Conservation (phyloP, 1,140 invertebrate species). For the Homarus americanus region DNA sequence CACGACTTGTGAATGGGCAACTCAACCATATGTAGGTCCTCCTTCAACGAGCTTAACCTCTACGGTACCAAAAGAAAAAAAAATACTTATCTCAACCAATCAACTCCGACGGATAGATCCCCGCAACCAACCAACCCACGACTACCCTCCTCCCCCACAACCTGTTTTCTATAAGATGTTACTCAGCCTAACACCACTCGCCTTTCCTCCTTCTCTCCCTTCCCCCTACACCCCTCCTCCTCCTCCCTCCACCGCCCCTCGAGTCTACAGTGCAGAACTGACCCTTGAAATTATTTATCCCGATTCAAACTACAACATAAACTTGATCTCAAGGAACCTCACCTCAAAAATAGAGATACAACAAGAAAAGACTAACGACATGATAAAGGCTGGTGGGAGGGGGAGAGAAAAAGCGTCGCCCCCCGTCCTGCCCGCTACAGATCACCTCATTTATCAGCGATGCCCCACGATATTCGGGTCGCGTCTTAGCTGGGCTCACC, state of each 20-base stretch:
- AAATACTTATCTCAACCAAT: no score
- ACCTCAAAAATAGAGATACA: neutral
- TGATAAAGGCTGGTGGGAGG: neutral
- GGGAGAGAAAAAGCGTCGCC: neutral
- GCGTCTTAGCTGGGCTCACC: neutral
- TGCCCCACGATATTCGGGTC: neutral
- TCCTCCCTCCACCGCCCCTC: no score
- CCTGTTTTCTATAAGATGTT: no score
- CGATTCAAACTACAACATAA: neutral
- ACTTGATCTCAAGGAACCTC: neutral
- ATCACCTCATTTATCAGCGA: conserved; percentile 11
- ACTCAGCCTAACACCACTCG: no score
- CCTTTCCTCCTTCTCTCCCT: no score
- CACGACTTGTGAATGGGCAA: neutral
- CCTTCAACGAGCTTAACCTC: neutral
- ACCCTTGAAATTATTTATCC: neutral
- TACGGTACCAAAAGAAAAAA: neutral
- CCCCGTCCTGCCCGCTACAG: neutral
- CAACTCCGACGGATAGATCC: no score
- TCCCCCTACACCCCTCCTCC: no score
- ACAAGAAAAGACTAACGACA: neutral
- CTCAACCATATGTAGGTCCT: neutral
- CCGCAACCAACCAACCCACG: no score
- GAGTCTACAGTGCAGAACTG: no score
- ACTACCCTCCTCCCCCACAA: no score